A percentile compares a stretch with the other conserved stretches of the same genome.
phyloP scores from a whole-genome alignment of 2,113 vertebrate genomes.

The Crypturellus undulatus region DNA sequence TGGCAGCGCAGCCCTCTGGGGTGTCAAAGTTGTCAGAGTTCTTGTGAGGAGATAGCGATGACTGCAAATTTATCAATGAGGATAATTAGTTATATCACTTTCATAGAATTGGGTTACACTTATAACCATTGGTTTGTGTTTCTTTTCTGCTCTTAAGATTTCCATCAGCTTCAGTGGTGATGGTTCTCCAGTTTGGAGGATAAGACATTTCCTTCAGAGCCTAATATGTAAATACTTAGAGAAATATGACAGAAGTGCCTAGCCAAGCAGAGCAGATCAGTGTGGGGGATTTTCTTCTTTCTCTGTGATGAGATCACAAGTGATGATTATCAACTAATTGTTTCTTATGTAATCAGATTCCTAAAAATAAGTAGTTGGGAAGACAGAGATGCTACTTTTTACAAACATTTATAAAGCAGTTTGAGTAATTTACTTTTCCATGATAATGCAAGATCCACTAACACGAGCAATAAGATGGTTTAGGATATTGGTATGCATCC shows the following conservation, averaged over 20 bases:
- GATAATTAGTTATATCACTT: neutral
- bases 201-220: accelerated
- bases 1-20: too few relatives aligned
- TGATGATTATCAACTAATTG: neutral
- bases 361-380: neutral
- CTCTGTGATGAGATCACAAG: neutral
- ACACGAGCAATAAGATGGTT: neutral
- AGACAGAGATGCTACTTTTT: neutral
- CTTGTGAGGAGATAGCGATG: neutral
- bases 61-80: neutral
- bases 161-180: neutral
- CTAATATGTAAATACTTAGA: neutral
- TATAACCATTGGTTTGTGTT: neutral
- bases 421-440: neutral
- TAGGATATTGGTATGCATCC: neutral
- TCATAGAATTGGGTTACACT: neutral
- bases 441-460: neutral
- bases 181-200: neutral
- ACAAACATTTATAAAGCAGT: neutral
- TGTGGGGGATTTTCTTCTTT: neutral
- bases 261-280: neutral
- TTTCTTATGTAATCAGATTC: neutral
- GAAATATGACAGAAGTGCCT: accelerated
- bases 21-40: neutral
- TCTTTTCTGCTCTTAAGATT: neutral